Percentiles rank a stretch among this genome's conserved stretches.
These are phyloP conservation scores for Halictus quadricinctus DNA, from an alignment of 2,888 invertebrate species.

Conservation along the genomic window DNA sequence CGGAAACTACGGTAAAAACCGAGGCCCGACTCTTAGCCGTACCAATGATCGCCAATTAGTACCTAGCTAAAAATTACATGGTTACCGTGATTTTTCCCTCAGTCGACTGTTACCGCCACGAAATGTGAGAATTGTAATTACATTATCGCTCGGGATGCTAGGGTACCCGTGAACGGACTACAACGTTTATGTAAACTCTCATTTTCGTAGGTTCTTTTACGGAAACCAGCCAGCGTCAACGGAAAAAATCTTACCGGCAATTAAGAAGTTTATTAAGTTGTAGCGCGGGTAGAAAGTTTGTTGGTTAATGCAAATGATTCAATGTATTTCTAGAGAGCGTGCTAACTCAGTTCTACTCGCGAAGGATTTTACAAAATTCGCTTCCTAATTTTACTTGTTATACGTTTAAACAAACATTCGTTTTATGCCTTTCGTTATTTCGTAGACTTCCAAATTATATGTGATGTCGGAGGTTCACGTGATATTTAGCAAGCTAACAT, in stretches of 20 bases:
- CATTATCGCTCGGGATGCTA: not conserved
- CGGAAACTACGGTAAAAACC: conserved; percentile 23
- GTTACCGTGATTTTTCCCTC: not conserved
- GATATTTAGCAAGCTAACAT: not conserved
- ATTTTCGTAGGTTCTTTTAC: not conserved
- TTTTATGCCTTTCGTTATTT: not conserved
- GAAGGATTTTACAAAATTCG: no score
- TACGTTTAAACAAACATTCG: not conserved
- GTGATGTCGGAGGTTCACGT: not conserved
- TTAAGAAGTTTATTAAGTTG: not conserved
- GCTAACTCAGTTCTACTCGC: no score
- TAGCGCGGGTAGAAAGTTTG: not conserved
- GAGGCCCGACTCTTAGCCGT: not conserved
- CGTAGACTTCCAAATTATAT: not conserved
- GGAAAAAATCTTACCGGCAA: not conserved
- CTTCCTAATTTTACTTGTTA: no score
- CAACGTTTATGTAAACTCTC: not conserved
- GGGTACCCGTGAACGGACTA: not conserved
- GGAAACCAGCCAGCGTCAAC: not conserved
- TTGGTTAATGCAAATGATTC: not conserved
- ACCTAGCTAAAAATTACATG: not conserved
- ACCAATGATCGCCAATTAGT: conserved; percentile 14
- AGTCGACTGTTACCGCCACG: not conserved
- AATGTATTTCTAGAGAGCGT: not conserved
- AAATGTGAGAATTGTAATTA: conserved; percentile 9